Base-by-base conservation (phyloP, 2,888 invertebrate genomes). In the Chouioia cunea region DNA sequence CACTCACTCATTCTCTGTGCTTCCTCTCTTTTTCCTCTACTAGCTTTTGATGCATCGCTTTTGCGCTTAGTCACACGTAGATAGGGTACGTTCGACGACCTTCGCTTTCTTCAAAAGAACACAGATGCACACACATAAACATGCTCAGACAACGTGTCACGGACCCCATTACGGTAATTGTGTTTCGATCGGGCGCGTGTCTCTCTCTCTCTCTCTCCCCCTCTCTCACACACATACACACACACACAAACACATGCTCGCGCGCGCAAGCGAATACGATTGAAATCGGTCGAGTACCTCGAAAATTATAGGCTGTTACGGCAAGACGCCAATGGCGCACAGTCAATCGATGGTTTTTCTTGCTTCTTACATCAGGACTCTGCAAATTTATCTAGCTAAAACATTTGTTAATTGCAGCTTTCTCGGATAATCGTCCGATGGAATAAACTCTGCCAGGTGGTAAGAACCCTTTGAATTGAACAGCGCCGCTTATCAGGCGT, bases 141-240 rank as follows among this genome's bases (percentile, higher is more conserved):
- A 15, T 14, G 22, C n/a, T 20, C 18, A 53, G 52, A 36, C 47
- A 15, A 18, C 23, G 56, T n/a, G 56, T 69, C 66, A 59, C 47
- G 64, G 59, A 67, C 70, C 65, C 73, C 73, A 73, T 73, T 73
- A 73, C 59, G 48, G 65, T 73, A 73, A 73, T 73, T 73, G 67
- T 60, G 27, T 65, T 57, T 72, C 72, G 72, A 72, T 68, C 68
- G 36, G 36, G 15, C 22, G 23, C 53, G 23, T 44, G 46, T 36
- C 52, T 43, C 27, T 57, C 14, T 27, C 52, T 58, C 44, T 14
- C 58, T 43, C 46, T 27, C n/a, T 22, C n/a, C 23, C 46, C 14
- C 18, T 18, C 16, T 20, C 62, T 18, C 27, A 14, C 36, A 18
- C 57, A 16, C 56, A 15, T 27, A 27, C 54, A 10, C 18, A 52